Evolutionary conservation across 2,888 invertebrate species (phyloP).

Genomic region (Atethmia centrago): DNA sequence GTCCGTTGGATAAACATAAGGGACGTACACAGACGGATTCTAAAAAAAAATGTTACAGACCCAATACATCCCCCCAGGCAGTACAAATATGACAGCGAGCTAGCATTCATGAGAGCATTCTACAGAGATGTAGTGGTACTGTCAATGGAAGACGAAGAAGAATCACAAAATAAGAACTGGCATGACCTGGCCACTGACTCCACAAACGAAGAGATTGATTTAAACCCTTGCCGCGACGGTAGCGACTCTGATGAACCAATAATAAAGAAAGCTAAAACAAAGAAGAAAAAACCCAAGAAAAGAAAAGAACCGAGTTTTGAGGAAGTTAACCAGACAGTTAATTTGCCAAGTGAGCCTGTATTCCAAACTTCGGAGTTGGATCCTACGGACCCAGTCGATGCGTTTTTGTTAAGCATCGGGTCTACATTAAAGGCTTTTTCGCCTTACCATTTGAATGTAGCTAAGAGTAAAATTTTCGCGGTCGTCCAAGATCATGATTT

Average conservation of each 20-base stretch:
- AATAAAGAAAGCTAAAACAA: constrained; percentile 53
- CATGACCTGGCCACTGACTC: constrained; percentile 28
- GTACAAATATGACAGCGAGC: constrained; percentile 84
- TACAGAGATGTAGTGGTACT: constrained; percentile 79
- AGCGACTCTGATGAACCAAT: constrained; percentile 71
- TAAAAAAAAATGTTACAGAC: constrained; percentile 74
- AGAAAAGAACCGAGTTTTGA: constrained; percentile 38
- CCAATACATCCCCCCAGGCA: constrained; percentile 67
- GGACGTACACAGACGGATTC: constrained; percentile 84
- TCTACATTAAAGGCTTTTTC: constrained; percentile 84
- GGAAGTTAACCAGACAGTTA: constrained; percentile 66
- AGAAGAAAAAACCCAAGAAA: constrained; percentile 58
- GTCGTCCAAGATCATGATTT: constrained; percentile 87
- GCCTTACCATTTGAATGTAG: constrained; percentile 86
- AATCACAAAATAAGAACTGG: constrained; percentile 48
- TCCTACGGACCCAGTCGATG: constrained; percentile 82
- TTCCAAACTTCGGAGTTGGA: constrained; percentile 75
- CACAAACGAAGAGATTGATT: background rate
- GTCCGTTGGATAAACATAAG: constrained; percentile 87
- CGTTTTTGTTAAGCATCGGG: constrained; percentile 84
- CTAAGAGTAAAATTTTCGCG: constrained; percentile 86
- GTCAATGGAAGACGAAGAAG: constrained; percentile 66
- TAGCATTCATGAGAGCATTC: constrained; percentile 81
- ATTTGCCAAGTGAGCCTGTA: constrained; percentile 64
- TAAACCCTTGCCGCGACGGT: constrained; percentile 65